Percentiles rank a stretch among this genome's conserved stretches.
phyloP scores from a whole-genome alignment of 2,797 vertebrate species.

The Neoniphon sammara region DNA sequence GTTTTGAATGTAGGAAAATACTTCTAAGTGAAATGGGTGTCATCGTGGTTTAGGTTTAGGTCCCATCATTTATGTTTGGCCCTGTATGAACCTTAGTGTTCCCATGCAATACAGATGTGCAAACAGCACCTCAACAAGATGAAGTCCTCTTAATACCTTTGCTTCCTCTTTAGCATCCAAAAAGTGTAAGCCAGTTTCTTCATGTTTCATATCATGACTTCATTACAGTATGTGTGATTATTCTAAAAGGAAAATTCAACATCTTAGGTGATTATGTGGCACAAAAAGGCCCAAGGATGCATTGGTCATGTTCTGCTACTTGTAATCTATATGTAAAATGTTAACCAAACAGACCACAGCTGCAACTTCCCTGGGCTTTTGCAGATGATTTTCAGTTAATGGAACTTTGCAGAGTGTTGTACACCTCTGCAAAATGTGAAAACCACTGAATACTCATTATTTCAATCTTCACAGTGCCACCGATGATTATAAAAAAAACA shows the following conservation, averaged over 20 bases:
- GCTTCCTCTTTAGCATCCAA: not conserved
- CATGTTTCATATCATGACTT: not conserved
- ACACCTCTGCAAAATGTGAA: not conserved
- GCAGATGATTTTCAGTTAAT: not conserved
- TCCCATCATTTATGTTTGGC: not conserved
- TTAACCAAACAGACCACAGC: not conserved
- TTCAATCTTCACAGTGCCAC: not conserved
- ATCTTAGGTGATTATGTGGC: no score
- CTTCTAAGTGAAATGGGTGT: no score
- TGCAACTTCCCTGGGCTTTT: not conserved
- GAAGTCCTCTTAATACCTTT: not conserved
- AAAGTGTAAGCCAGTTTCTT: not conserved
- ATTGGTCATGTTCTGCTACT: not conserved
- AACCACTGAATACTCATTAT: not conserved
- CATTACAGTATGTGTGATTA: not conserved
- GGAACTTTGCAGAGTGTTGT: not conserved
- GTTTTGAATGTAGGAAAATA: no score
- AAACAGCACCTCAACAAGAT: not conserved
- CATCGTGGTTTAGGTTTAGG: not conserved
- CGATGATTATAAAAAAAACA: not conserved
- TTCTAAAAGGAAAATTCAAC: no score
- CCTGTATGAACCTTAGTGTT: not conserved
- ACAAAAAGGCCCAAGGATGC: not conserved
- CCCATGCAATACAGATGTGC: no score
- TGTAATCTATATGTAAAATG: not conserved